A percentile compares a stretch with the other conserved stretches of the same genome.
Evolutionary conservation across 2,888 invertebrate species (phyloP).

Genomic region (Epirrita christyi): DNA sequence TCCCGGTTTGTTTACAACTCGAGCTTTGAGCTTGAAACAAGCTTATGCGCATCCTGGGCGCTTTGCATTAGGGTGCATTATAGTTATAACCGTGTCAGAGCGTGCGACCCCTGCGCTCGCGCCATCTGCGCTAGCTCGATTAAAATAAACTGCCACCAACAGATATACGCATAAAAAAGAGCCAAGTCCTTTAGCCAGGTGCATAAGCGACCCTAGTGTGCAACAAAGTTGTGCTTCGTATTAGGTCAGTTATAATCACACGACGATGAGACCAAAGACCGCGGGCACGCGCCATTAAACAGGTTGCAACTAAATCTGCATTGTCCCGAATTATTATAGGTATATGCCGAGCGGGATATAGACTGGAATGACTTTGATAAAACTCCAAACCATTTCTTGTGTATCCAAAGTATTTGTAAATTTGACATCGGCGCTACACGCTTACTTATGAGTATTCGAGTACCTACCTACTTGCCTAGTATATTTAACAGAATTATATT

Average conservation of each 20-base stretch:
- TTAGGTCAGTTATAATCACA: slow-evolving; percentile 71
- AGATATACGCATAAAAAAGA: slow-evolving; percentile 71
- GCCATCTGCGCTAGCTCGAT: slow-evolving; percentile 79
- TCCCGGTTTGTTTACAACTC: slow-evolving; percentile 82
- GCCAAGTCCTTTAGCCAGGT: slow-evolving; percentile 67
- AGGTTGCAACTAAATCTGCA: too few relatives aligned
- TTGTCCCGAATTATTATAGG: too few relatives aligned
- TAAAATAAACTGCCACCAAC: slow-evolving; percentile 78
- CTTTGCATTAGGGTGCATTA: slow-evolving; percentile 63
- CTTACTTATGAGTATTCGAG: too few relatives aligned
- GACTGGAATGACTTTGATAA: too few relatives aligned
- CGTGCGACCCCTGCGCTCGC: slow-evolving; percentile 68
- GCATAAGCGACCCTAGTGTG: slow-evolving; percentile 63
- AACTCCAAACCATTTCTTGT: too few relatives aligned
- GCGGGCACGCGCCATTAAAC: neutral
- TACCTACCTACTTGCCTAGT: too few relatives aligned
- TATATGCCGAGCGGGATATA: too few relatives aligned
- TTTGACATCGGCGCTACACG: too few relatives aligned
- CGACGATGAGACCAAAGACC: slow-evolving; percentile 37
- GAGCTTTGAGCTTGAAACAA: slow-evolving; percentile 50
- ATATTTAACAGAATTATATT: too few relatives aligned
- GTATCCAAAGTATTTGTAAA: too few relatives aligned
- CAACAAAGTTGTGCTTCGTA: slow-evolving; percentile 64
- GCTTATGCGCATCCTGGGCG: slow-evolving; percentile 65
- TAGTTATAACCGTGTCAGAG: slow-evolving; percentile 43